phyloP scores from a whole-genome alignment of 2,113 vertebrate genomes.

The Cyanistes caeruleus region DNA sequence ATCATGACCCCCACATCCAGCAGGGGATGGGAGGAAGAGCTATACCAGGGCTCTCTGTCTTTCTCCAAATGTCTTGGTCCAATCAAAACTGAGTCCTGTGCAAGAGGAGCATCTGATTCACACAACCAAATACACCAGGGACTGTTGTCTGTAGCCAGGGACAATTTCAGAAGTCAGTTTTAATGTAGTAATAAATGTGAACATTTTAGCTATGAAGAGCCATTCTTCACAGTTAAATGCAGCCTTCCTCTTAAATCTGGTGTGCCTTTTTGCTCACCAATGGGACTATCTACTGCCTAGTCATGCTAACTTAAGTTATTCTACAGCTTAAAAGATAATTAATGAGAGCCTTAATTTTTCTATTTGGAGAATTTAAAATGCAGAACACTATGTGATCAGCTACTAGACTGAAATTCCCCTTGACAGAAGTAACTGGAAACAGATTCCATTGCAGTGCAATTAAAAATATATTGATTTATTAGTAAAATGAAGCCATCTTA shows the following conservation, averaged over 20 bases:
- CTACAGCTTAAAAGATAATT: slow-evolving; percentile 27
- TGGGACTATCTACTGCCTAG: not conserved
- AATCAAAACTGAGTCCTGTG: not conserved
- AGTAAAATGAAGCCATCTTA: slow-evolving; percentile 12
- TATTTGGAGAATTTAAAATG: slow-evolving; percentile 37
- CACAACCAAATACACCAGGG: not conserved
- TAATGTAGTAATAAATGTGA: not conserved
- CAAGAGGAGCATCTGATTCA: not conserved
- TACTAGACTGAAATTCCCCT: not conserved
- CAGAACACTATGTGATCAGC: not conserved
- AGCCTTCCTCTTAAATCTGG: not conserved
- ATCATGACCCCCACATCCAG: not conserved
- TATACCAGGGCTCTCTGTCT: not conserved
- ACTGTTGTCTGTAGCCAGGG: not conserved
- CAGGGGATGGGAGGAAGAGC: not conserved
- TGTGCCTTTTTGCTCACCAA: not conserved
- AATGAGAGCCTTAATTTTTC: slow-evolving; percentile 24
- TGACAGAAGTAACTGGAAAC: not conserved
- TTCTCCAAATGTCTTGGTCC: not conserved
- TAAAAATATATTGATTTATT: not conserved
- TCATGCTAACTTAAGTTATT: slow-evolving; percentile 37
- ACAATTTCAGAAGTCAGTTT: not conserved
- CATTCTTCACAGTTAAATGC: not conserved
- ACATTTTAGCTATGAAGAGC: not conserved
- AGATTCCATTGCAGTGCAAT: not conserved